Evolutionary conservation across 2,797 vertebrate species (phyloP).

Genomic region (Dermochelys coriacea): DNA sequence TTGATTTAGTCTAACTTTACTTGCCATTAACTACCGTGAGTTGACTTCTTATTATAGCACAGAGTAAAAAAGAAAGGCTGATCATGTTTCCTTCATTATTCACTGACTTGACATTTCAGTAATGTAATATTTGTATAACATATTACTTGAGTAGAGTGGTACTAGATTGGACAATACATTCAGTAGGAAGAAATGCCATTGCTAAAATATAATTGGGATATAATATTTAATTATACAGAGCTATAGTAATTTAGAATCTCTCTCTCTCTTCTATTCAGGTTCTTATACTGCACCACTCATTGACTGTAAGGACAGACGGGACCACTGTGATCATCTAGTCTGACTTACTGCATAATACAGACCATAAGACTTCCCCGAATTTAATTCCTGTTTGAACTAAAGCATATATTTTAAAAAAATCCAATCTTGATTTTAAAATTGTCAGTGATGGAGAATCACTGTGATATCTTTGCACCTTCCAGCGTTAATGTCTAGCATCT

Average conservation of each 20-base stretch:
- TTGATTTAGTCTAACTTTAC: constrained; percentile 23
- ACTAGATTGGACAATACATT: not conserved
- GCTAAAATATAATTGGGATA: not conserved
- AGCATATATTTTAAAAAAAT: too few relatives aligned
- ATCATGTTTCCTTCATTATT: not conserved
- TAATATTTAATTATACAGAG: not conserved
- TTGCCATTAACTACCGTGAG: constrained; percentile 9
- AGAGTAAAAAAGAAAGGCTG: constrained; percentile 23
- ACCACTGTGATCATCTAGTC: too few relatives aligned
- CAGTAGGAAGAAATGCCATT: not conserved
- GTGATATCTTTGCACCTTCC: not conserved
- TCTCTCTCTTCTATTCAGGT: not conserved
- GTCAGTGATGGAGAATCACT: not conserved
- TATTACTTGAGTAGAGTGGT: not conserved
- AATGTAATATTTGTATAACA: constrained; percentile 12
- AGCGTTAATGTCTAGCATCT: constrained; percentile 16
- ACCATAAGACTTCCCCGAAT: too few relatives aligned
- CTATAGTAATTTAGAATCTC: not conserved
- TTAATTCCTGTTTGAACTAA: too few relatives aligned
- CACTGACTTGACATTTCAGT: constrained; percentile 12
- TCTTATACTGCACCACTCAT: not conserved
- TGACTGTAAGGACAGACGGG: too few relatives aligned
- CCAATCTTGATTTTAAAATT: not conserved
- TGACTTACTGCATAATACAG: too few relatives aligned
- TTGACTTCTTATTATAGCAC: not conserved